Evolutionary conservation across 2,888 invertebrate species (phyloP).

Genomic region (Eurois occulta): DNA sequence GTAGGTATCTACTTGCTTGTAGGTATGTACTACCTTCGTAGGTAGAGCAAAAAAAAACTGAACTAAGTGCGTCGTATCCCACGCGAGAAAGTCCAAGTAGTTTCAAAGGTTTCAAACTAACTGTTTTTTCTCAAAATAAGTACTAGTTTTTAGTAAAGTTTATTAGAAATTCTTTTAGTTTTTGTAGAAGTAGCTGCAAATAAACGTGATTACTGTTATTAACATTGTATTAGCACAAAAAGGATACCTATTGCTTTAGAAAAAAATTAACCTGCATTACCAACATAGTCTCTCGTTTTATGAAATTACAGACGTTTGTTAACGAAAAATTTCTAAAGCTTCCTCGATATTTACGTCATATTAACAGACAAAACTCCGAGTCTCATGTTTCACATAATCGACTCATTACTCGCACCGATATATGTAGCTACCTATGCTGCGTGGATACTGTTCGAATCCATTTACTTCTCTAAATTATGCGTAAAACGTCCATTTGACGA

Average conservation of each 20-base stretch:
- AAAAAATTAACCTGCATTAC: background rate
- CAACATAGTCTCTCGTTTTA: background rate
- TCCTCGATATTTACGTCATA: background rate
- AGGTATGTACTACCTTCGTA: background rate
- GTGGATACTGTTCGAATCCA: constrained; percentile 90
- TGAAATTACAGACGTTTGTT: background rate
- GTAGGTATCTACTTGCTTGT: background rate
- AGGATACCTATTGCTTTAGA: background rate
- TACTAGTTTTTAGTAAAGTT: background rate
- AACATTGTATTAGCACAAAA: background rate
- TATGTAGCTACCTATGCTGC: constrained; percentile 84
- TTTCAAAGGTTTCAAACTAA: constrained; percentile 19
- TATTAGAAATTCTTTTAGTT: background rate
- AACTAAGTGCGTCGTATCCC: constrained; percentile 18
- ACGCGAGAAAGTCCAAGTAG: constrained; percentile 17
- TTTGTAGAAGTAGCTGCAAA: background rate
- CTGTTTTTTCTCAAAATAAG: constrained; percentile 20
- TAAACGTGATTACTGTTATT: background rate
- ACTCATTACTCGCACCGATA: constrained; percentile 78
- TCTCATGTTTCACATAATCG: constrained; percentile 56
- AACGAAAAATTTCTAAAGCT: background rate
- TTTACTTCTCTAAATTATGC: constrained; percentile 91
- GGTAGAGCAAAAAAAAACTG: constrained; percentile 5
- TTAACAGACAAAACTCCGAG: constrained; percentile 20
- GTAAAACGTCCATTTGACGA: constrained; percentile 91